These are phyloP conservation scores for Cricetomys ansorgei DNA, from an alignment of 2,113 vertebrate genomes.

Conservation along the genomic window DNA sequence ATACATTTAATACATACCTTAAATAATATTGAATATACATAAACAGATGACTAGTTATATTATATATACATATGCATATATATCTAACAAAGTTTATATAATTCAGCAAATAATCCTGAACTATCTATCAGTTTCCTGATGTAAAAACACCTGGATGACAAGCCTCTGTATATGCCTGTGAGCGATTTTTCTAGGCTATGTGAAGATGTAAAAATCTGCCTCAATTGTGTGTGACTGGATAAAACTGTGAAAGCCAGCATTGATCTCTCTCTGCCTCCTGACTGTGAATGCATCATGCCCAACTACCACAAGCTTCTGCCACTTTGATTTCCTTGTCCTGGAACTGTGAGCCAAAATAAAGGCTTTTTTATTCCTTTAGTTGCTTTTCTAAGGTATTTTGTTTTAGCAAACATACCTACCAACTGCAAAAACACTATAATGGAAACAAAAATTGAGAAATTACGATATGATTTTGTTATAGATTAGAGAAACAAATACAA, in stretches of 20 bases:
- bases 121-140: background rate
- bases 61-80: too few relatives aligned
- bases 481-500: constrained; percentile 37
- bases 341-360: background rate
- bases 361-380: background rate
- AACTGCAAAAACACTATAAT: background rate
- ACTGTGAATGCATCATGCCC: background rate
- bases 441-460: constrained; percentile 4
- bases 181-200: background rate
- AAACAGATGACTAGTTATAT: too few relatives aligned
- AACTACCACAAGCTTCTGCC: background rate
- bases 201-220: background rate
- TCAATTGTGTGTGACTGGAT: background rate
- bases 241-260: background rate
- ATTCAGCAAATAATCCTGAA: too few relatives aligned
- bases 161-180: background rate
- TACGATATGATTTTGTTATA: background rate
- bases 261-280: background rate
- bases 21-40: too few relatives aligned
- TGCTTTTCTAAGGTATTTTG: background rate
- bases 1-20: too few relatives aligned
- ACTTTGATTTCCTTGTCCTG: background rate
- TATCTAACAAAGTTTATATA: too few relatives aligned
- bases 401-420: background rate
- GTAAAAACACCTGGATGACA: background rate